phyloP scores from a whole-genome alignment of 2,797 vertebrate species.

The Nothura maculosa region DNA sequence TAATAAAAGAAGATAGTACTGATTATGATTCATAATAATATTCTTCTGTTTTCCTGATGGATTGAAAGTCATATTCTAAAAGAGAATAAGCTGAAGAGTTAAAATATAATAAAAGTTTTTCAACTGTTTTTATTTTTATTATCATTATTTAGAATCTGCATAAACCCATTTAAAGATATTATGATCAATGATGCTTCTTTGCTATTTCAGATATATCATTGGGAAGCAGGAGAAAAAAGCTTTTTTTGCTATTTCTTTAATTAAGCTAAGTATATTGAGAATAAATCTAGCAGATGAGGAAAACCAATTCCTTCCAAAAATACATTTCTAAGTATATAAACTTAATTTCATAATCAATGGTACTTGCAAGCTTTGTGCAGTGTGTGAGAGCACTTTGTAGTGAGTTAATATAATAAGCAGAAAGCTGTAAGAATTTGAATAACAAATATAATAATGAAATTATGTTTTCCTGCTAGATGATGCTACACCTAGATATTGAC shows the following conservation, averaged over 20 bases:
- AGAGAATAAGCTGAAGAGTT: not conserved
- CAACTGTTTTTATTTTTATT: fast-evolving
- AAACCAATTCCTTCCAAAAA: not conserved
- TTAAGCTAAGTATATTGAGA: not conserved
- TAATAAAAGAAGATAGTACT: not conserved
- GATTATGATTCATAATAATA: not conserved
- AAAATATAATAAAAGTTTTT: not conserved
- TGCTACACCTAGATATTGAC: not conserved
- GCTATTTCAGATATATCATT: fast-evolving
- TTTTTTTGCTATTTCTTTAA: not conserved
- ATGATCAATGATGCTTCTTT: not conserved
- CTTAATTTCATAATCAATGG: not conserved
- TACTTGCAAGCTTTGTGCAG: not conserved
- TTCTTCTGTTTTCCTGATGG: not conserved
- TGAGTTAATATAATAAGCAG: not conserved
- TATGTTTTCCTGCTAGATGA: not conserved
- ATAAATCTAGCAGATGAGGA: not conserved
- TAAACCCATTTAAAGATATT: not conserved
- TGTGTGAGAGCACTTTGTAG: not conserved
- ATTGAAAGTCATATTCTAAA: not conserved
- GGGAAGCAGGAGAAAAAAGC: not conserved
- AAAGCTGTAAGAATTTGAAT: not conserved
- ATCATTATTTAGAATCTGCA: not conserved
- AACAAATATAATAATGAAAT: not conserved
- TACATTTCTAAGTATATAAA: not conserved